These are phyloP conservation scores for Lophotriccus pileatus DNA, from an alignment of 2,797 vertebrate species.

Conservation along the genomic window DNA sequence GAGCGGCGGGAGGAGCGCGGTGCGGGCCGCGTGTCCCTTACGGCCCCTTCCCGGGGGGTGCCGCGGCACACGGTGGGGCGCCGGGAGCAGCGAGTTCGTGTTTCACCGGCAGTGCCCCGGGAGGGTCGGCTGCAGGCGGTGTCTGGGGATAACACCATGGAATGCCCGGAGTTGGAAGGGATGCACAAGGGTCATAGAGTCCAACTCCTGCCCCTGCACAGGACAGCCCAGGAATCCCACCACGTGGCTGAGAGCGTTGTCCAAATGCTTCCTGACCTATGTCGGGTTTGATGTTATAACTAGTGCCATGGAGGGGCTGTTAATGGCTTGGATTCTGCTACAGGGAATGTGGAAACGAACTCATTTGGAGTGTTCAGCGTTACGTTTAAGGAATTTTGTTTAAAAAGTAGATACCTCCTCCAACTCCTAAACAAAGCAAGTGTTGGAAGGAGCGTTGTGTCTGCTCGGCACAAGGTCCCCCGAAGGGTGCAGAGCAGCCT, in stretches of 20 bases:
- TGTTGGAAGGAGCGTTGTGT: accelerated
- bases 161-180: neutral
- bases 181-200: neutral
- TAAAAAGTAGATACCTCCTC: accelerated
- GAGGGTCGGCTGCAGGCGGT: accelerated
- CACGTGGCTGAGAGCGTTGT: neutral
- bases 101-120: accelerated
- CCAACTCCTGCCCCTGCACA: neutral
- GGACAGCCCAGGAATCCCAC: neutral
- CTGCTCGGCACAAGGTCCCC: neutral
- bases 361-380: accelerated
- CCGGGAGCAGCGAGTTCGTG: accelerated
- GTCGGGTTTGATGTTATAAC: accelerated
- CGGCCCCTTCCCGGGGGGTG: neutral
- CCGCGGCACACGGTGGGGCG: accelerated
- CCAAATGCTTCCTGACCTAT: neutral
- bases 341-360: accelerated
- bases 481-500: neutral
- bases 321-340: neutral
- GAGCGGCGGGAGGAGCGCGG: neutral
- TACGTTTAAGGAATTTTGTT: neutral
- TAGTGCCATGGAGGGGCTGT: neutral
- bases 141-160: accelerated
- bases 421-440: accelerated
- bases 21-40: accelerated